A percentile compares a stretch with the other conserved stretches of the same genome.
Conservation (phyloP, 2,113 vertebrate species). For the Poecile atricapillus region DNA sequence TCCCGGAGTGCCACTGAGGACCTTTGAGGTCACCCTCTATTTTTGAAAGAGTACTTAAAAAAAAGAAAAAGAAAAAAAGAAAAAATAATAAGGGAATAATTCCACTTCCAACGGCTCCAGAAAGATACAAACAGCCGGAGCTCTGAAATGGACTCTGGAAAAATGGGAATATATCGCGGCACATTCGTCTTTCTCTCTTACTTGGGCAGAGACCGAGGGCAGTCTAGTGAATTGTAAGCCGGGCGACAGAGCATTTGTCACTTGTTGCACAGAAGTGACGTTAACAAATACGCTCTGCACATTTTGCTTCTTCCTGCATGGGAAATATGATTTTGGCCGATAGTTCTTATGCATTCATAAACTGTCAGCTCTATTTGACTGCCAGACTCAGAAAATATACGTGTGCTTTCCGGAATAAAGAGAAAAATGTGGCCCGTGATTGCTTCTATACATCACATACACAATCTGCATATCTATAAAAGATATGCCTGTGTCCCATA, state of each 20-base stretch:
- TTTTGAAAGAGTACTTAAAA: background rate
- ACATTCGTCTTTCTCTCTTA: background rate
- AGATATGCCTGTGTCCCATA: background rate
- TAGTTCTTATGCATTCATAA: background rate
- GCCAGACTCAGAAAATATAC: background rate
- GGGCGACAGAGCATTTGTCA: fast-evolving
- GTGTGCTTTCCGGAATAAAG: background rate
- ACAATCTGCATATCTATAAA: background rate
- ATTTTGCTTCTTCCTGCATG: background rate
- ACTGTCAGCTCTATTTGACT: background rate
- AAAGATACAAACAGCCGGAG: background rate
- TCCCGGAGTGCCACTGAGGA: background rate
- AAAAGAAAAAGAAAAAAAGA: no score
- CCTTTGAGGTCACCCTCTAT: background rate
- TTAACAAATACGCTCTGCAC: background rate
- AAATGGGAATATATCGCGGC: background rate
- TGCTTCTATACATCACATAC: background rate
- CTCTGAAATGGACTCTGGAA: background rate
- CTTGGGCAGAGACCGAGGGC: background rate
- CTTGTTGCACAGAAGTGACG: background rate
- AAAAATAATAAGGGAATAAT: background rate
- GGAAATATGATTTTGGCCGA: background rate
- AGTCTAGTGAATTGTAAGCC: background rate
- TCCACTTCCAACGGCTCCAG: background rate
- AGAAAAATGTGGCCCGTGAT: background rate